Evolutionary conservation across 2,113 vertebrate species (phyloP).

Genomic region (Nannospalax galili): DNA sequence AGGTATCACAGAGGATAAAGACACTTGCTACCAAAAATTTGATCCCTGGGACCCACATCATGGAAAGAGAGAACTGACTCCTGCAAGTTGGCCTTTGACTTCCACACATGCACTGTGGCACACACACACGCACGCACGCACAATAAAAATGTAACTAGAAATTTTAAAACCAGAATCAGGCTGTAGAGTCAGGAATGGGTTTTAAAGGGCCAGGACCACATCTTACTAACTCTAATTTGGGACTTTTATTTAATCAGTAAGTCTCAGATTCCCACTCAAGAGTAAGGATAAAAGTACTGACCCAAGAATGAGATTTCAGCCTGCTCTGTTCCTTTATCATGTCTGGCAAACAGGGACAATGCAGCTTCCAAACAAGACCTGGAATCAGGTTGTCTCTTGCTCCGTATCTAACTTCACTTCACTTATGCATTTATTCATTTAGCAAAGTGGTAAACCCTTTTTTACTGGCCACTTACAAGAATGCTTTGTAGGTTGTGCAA

Average conservation of each 20-base stretch:
- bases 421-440: neutral
- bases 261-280: neutral
- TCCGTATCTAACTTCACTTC: neutral
- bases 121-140: neutral
- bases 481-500: conserved; percentile 82
- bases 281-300: neutral
- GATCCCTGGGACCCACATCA: neutral
- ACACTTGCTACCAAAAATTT: neutral
- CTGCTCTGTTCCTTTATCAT: neutral
- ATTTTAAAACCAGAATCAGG: neutral
- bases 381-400: neutral
- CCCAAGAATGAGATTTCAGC: neutral
- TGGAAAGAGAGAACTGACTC: neutral
- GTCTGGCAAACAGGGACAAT: neutral
- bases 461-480: conserved; percentile 84
- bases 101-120: neutral
- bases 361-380: neutral
- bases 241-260: neutral
- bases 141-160: neutral
- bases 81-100: neutral
- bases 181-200: neutral
- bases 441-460: conserved; percentile 75
- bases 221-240: neutral
- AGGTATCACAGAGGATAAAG: neutral
- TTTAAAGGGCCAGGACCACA: conserved; percentile 10